phyloP scores from a whole-genome alignment of 2,888 invertebrate species.

The Holacanthella duospinosa region DNA sequence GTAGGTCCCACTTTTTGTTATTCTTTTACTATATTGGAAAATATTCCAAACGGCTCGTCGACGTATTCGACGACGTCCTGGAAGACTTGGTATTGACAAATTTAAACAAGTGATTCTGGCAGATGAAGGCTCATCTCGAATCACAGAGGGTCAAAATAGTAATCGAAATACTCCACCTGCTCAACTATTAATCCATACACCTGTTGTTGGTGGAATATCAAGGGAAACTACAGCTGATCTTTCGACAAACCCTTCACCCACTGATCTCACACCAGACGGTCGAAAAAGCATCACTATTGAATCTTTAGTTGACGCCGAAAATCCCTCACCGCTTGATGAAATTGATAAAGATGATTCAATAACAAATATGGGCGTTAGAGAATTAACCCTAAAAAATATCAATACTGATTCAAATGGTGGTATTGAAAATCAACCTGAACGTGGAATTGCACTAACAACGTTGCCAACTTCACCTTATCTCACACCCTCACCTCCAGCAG shows the following conservation, averaged over 20 bases:
- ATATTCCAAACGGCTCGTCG: slow-evolving; percentile 71
- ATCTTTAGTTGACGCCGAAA: neutral
- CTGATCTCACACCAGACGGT: slow-evolving; percentile 15
- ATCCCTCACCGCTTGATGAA: neutral
- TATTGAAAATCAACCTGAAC: neutral
- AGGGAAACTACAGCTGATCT: slow-evolving; percentile 24
- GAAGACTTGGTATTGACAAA: slow-evolving; percentile 14
- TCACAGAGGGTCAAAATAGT: slow-evolving; percentile 48
- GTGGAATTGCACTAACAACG: slow-evolving; percentile 40
- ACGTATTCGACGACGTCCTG: slow-evolving; percentile 57
- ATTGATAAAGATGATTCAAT: neutral
- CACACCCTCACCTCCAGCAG: slow-evolving; percentile 16
- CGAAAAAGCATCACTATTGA: slow-evolving; percentile 9
- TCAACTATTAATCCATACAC: neutral
- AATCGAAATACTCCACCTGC: slow-evolving; percentile 44
- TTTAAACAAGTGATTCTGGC: neutral
- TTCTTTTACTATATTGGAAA: slow-evolving; percentile 75
- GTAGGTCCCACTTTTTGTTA: slow-evolving; percentile 63
- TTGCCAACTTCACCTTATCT: neutral
- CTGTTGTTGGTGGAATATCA: slow-evolving; percentile 21
- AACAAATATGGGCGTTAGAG: neutral
- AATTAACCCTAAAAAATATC: neutral
- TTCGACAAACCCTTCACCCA: slow-evolving; percentile 15
- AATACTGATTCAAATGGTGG: slow-evolving; percentile 9
- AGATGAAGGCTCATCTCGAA: slow-evolving; percentile 1